Evolutionary conservation across 2,113 vertebrate genomes (phyloP), one percentile per base, ranked within the genome.

Genomic region (Thinocorus orbignyianus): DNA sequence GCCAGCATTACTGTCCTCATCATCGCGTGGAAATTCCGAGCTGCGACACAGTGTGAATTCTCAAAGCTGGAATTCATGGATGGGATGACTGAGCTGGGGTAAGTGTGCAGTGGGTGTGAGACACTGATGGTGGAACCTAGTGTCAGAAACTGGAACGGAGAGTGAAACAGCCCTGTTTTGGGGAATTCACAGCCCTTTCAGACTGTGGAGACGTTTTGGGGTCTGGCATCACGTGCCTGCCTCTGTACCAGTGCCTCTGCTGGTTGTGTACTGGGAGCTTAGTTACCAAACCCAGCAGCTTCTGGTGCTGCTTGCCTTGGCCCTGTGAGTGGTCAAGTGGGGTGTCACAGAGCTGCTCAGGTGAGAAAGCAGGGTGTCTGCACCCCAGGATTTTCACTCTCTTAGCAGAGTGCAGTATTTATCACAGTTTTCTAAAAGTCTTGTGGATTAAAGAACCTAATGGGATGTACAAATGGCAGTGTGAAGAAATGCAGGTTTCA

Each of bases 21-120:
- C 82, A 98, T 99, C 37, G 98, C 98, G 0, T 99, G 98, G 98
- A 99, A 99, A 90, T 98, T 99, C 95, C 98, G 98, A 95, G 98
- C 98, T 85, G 98, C 98, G 31, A 99, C 98, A 9, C 98, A 99
- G 95, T 99, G 98, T 20, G 98, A 99, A 77, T 99, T 99, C 91
- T 98, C 98, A 90, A 98, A 98, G 94, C 97, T 98, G 96, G 98
- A 99, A 66, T 99, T 99, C 92, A 98, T 99, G 98, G 98, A 99
- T 1, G 98, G 98, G 62, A 99, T 99, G 98, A 98, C 97, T 58
- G 98, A 99, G 84, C 92, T 99, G 82, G 98, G 98, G 98, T 99
- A 93, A 97, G 98, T 97, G 93, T 62, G n/a, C 68, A 9, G 11
- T 35, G 41, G 31, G 25, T 24, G 4, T 10, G 37, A 11, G 41